Evolutionary conservation across 2,888 invertebrate species (phyloP).

Genomic region (Drosophila prostipennis): DNA sequence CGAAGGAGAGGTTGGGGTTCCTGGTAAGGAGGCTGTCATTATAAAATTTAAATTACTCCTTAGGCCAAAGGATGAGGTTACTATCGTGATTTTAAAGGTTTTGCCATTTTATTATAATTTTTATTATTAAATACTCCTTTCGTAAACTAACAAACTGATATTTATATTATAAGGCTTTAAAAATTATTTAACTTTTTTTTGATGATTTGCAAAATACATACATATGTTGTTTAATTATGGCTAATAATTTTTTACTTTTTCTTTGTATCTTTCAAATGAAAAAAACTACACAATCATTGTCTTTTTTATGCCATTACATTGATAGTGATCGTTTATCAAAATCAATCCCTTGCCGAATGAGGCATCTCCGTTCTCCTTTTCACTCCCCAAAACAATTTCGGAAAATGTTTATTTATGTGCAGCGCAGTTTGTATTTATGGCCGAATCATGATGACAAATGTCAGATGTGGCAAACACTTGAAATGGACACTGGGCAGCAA

Average conservation of each 20-base stretch:
- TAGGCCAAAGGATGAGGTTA: neutral
- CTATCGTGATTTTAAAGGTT: neutral
- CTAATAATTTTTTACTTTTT: neutral
- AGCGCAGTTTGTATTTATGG: conserved; percentile 77
- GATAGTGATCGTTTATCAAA: conserved; percentile 11
- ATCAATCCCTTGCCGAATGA: neutral
- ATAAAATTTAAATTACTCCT: conserved; percentile 38
- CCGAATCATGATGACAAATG: conserved; percentile 79
- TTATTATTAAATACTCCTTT: too few species aligned
- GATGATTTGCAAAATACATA: too few species aligned
- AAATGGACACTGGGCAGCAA: conserved; percentile 56
- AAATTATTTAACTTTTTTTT: too few species aligned
- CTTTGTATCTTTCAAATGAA: neutral
- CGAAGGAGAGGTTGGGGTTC: neutral
- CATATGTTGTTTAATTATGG: too few species aligned
- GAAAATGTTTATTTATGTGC: conserved; percentile 69
- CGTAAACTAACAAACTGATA: too few species aligned
- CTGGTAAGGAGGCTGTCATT: conserved; percentile 1
- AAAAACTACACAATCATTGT: neutral
- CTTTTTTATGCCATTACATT: neutral
- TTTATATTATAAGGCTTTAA: too few species aligned
- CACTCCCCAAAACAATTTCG: conserved; percentile 21
- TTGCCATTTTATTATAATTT: neutral
- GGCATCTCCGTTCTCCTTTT: neutral
- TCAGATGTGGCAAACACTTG: conserved; percentile 72